These are phyloP conservation scores for Corydoras maculifer DNA, from an alignment of 2,113 vertebrate species.

Conservation along the genomic window DNA sequence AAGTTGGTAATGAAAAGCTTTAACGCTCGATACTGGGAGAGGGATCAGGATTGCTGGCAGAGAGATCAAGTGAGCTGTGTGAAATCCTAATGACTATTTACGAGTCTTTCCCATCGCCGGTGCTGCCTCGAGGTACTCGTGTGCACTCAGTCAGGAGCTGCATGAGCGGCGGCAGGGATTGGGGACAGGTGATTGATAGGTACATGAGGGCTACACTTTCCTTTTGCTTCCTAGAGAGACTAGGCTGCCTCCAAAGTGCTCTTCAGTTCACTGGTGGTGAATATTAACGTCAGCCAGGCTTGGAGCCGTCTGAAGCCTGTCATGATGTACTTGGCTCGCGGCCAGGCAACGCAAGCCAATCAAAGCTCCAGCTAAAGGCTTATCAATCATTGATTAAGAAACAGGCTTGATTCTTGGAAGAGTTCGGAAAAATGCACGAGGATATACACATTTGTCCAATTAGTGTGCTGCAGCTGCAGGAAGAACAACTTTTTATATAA, in stretches of 20 bases:
- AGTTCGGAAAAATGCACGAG: too few species aligned
- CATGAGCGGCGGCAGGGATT: slow-evolving; percentile 11
- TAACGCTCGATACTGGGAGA: slow-evolving; percentile 4
- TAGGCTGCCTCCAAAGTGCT: slow-evolving; percentile 20
- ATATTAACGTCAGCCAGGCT: slow-evolving; percentile 42
- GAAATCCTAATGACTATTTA: slow-evolving; percentile 34
- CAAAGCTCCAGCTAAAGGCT: neutral
- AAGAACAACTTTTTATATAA: too few species aligned
- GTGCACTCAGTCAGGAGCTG: slow-evolving; percentile 20
- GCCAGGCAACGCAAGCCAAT: neutral
- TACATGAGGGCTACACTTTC: slow-evolving; percentile 19
- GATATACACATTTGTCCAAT: too few species aligned
- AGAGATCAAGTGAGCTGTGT: slow-evolving; percentile 7
- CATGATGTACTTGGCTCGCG: slow-evolving; percentile 21
- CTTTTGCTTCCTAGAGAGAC: slow-evolving; percentile 15
- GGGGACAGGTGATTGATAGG: slow-evolving; percentile 40
- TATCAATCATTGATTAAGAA: too few species aligned
- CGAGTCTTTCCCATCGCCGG: slow-evolving; percentile 23
- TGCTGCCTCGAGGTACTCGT: neutral
- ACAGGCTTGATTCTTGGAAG: too few species aligned
- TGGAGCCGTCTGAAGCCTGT: slow-evolving; percentile 23
- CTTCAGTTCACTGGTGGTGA: slow-evolving; percentile 34
- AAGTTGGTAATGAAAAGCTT: too few species aligned
- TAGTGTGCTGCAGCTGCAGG: too few species aligned
- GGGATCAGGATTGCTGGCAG: slow-evolving; percentile 8